Conservation (phyloP, 1,140 invertebrate genomes). For the Episyrphus balteatus region DNA sequence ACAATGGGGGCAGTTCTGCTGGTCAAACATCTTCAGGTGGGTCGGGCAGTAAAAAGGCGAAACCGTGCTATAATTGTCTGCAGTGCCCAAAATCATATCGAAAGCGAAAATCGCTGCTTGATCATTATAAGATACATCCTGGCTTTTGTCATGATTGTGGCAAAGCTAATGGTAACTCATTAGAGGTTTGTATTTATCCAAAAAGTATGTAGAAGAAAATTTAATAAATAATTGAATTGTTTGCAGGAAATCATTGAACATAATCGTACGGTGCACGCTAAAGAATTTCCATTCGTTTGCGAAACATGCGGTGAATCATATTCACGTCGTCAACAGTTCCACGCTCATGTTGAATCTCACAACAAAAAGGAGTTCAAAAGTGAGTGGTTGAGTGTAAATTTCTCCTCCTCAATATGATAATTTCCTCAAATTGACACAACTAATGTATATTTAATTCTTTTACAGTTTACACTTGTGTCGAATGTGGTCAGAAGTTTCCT, state of each 20-base stretch:
- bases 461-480: slow-evolving; percentile 28
- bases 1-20: slow-evolving; percentile 27
- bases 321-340: slow-evolving; percentile 33
- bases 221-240: not conserved
- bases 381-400: slow-evolving; percentile 21
- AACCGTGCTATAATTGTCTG: slow-evolving; percentile 31
- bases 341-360: slow-evolving; percentile 34
- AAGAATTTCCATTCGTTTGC: slow-evolving; percentile 36
- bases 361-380: slow-evolving; percentile 36
- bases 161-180: slow-evolving; percentile 29
- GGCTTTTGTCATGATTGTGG: slow-evolving; percentile 35
- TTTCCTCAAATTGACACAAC: not conserved
- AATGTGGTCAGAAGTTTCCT: slow-evolving; percentile 29
- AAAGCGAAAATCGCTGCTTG: slow-evolving; percentile 30
- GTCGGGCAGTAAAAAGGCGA: slow-evolving; percentile 27
- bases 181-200: slow-evolving; percentile 17
- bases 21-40: slow-evolving; percentile 9
- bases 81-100: slow-evolving; percentile 32
- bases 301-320: slow-evolving; percentile 36
- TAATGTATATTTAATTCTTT: not conserved
- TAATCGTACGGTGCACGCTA: slow-evolving; percentile 30
- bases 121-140: slow-evolving; percentile 35
- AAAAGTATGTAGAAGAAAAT: not conserved
- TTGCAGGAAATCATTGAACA: slow-evolving; percentile 32
- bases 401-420: not conserved